These are phyloP conservation scores for Chamaea fasciata DNA, from an alignment of 2,113 vertebrate species.

Conservation along the genomic window DNA sequence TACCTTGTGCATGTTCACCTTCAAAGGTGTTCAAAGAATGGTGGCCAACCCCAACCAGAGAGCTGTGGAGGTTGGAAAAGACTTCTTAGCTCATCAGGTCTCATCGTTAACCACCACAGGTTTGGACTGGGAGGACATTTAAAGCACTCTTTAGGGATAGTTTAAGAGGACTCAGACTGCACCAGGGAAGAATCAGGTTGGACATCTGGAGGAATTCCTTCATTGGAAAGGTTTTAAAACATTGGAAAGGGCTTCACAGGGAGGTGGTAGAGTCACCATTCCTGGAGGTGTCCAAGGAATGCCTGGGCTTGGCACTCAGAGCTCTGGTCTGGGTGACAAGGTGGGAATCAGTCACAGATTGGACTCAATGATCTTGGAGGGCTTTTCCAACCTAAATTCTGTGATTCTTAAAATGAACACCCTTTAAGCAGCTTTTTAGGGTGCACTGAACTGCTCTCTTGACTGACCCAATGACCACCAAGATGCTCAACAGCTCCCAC, in stretches of 20 bases:
- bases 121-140: background rate
- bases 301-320: background rate
- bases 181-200: background rate
- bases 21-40: background rate
- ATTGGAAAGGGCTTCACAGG: background rate
- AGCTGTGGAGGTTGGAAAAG: background rate
- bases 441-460: rapidly evolving
- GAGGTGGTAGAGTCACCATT: background rate
- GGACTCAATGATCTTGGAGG: background rate
- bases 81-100: background rate
- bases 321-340: background rate
- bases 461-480: background rate
- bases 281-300: background rate
- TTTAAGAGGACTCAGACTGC: background rate
- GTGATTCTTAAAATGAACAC: background rate
- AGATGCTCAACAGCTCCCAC: background rate
- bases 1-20: background rate
- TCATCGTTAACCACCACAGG: rapidly evolving
- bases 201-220: background rate
- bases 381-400: background rate
- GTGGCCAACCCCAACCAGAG: background rate
- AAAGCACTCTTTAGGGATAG: background rate
- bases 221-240: background rate
- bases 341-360: background rate
- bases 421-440: background rate